Percentiles rank a stretch among this genome's conserved stretches.
Conservation (phyloP, 2,888 invertebrate species). For the Nymphalis c-album region DNA sequence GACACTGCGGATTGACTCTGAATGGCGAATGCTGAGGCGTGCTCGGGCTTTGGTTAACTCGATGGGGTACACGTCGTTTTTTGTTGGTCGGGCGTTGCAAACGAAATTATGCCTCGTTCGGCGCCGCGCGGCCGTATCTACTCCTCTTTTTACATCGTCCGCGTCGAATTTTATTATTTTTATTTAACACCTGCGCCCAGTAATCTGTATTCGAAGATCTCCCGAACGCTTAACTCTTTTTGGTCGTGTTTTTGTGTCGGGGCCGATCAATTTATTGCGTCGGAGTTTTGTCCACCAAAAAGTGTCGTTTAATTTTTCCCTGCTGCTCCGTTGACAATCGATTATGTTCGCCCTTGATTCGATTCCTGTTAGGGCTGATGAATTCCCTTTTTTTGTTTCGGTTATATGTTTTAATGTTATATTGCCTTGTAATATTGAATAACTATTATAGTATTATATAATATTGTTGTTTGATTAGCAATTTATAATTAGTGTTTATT, state of each 20-base stretch:
- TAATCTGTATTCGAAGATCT: conserved; percentile 80
- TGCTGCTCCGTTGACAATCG: conserved; percentile 70
- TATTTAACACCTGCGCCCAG: conserved; percentile 80
- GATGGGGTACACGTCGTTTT: conserved; percentile 64
- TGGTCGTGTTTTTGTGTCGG: conserved; percentile 68
- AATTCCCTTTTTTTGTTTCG: conserved; percentile 10
- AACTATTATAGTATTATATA: conserved; percentile 20
- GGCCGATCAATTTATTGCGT: conserved; percentile 69
- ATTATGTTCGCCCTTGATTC: conserved; percentile 69
- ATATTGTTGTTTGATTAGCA: conserved; percentile 27
- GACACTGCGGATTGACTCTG: conserved; percentile 56
- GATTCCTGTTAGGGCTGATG: conserved; percentile 40
- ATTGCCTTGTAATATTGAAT: conserved; percentile 1
- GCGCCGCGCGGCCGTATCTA: conserved; percentile 74
- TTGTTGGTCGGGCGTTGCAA: conserved; percentile 66
- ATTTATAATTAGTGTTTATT: conserved; percentile 30
- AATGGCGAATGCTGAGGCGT: conserved; percentile 60
- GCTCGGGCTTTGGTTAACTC: conserved; percentile 56
- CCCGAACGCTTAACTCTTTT: conserved; percentile 80
- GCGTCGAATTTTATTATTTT: conserved; percentile 79
- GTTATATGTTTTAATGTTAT: conserved; percentile 1
- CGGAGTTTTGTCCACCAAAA: conserved; percentile 68
- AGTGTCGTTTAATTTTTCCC: conserved; percentile 77
- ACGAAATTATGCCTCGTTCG: conserved; percentile 73
- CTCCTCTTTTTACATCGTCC: conserved; percentile 72